Evolutionary conservation across 1,140 invertebrate genomes (phyloP).

Genomic region (Drosophila ercepeae): DNA sequence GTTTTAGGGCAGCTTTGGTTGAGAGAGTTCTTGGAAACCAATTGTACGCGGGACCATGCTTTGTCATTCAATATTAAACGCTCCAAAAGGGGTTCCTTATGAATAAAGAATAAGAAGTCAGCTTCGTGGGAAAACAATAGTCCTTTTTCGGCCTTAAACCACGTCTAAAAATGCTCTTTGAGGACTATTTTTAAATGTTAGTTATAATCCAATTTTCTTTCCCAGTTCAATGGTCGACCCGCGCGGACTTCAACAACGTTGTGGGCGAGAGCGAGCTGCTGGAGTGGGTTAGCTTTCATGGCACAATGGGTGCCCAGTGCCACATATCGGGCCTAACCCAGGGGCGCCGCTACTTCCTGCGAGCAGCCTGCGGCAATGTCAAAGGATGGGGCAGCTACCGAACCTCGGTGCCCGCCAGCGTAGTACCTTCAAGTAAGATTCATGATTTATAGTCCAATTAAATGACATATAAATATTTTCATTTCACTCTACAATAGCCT

Average conservation of each 20-base stretch:
- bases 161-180: not conserved
- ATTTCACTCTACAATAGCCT: slow-evolving; percentile 85
- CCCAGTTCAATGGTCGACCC: slow-evolving; percentile 93
- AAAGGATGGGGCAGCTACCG: slow-evolving; percentile 93
- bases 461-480: not conserved
- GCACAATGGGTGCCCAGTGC: slow-evolving; percentile 86
- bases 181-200: not conserved
- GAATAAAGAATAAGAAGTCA: not conserved
- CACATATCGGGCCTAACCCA: slow-evolving; percentile 90
- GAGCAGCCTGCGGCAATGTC: slow-evolving; percentile 94
- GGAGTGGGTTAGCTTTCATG: slow-evolving; percentile 86
- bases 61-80: not conserved
- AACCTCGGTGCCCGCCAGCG: slow-evolving; percentile 90
- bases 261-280: slow-evolving; percentile 91
- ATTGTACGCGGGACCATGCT: not conserved
- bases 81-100: not conserved
- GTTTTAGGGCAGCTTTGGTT: not conserved
- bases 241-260: slow-evolving; percentile 91
- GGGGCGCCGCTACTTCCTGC: slow-evolving; percentile 93
- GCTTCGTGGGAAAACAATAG: not conserved
- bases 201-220: not conserved
- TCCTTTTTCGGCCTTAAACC: not conserved
- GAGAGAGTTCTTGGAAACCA: not conserved
- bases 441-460: not conserved
- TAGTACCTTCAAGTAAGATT: slow-evolving; percentile 94